A percentile compares a stretch with the other conserved stretches of the same genome.
phyloP scores from a whole-genome alignment of 2,113 vertebrate species.

The Notothenia coriiceps region DNA sequence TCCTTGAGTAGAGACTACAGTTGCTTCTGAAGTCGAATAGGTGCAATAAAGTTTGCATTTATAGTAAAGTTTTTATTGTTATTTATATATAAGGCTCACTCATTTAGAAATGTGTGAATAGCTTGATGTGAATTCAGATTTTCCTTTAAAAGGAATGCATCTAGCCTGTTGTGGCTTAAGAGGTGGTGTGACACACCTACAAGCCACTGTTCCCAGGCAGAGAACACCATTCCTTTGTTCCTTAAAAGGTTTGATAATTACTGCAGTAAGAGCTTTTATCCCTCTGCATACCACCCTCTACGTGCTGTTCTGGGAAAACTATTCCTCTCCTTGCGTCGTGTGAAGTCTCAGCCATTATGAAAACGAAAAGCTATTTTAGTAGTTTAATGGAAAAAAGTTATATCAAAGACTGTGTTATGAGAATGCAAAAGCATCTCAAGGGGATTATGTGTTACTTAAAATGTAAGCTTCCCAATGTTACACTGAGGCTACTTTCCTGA shows the following conservation, averaged over 20 bases:
- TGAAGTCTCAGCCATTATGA: constrained; percentile 29
- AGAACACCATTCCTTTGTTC: constrained; percentile 67
- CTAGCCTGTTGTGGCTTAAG: constrained; percentile 20
- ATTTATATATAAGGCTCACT: neutral
- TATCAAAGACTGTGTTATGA: constrained; percentile 45
- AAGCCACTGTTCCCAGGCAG: constrained; percentile 53
- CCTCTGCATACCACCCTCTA: constrained; percentile 31
- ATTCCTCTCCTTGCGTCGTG: constrained; percentile 10
- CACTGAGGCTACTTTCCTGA: constrained; percentile 45
- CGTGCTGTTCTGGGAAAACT: constrained; percentile 22
- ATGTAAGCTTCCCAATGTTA: constrained; percentile 57
- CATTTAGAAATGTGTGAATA: neutral
- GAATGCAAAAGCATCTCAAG: constrained; percentile 47
- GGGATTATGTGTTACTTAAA: constrained; percentile 56
- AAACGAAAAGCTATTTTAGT: constrained; percentile 19
- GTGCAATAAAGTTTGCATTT: neutral
- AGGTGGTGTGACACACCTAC: constrained; percentile 41
- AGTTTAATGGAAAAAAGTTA: constrained; percentile 50
- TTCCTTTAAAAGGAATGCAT: constrained; percentile 31
- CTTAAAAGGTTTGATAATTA: constrained; percentile 65
- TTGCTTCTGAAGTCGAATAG: neutral
- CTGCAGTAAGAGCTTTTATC: constrained; percentile 23
- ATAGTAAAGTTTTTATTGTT: neutral
- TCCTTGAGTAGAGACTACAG: neutral
- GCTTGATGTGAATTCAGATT: constrained; percentile 3